Percentiles rank a stretch among this genome's conserved stretches.
phyloP scores from a whole-genome alignment of 2,888 invertebrate genomes.

The Bellardia pandia region DNA sequence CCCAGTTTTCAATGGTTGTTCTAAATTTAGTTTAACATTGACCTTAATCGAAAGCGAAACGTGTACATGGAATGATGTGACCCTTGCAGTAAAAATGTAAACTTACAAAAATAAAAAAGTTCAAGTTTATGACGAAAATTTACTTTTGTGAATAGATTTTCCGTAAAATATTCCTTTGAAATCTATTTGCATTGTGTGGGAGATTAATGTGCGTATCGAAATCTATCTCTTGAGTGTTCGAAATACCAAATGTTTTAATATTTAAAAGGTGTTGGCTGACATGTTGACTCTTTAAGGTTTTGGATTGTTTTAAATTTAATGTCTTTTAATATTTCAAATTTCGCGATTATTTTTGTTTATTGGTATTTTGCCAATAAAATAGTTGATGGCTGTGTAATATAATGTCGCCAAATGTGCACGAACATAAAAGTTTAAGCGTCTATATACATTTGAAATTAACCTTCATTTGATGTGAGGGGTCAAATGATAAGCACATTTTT shows the following conservation, averaged over 20 bases:
- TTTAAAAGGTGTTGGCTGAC: background rate
- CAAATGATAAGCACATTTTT: too few species aligned
- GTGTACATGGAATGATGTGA: conserved; percentile 22
- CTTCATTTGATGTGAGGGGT: background rate
- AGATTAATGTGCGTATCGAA: background rate
- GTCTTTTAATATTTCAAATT: background rate
- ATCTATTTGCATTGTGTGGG: background rate
- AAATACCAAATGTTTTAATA: background rate
- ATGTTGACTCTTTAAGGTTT: background rate
- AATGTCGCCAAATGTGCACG: conserved; percentile 18
- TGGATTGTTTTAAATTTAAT: background rate
- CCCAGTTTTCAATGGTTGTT: background rate
- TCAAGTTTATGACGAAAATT: conserved; percentile 39
- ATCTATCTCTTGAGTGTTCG: background rate
- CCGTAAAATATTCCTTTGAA: background rate
- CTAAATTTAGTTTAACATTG: conserved; percentile 14
- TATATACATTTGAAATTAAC: background rate
- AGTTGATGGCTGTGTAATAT: conserved; percentile 10
- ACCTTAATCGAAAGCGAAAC: conserved; percentile 14
- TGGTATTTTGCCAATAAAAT: conserved; percentile 28
- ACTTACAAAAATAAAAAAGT: conserved; percentile 13
- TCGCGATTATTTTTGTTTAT: conserved; percentile 19
- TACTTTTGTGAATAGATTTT: background rate
- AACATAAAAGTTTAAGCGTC: conserved; percentile 13
- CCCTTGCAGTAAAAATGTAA: background rate